Conservation (phyloP, 2,797 vertebrate genomes). For the Champsocephalus gunnari region DNA sequence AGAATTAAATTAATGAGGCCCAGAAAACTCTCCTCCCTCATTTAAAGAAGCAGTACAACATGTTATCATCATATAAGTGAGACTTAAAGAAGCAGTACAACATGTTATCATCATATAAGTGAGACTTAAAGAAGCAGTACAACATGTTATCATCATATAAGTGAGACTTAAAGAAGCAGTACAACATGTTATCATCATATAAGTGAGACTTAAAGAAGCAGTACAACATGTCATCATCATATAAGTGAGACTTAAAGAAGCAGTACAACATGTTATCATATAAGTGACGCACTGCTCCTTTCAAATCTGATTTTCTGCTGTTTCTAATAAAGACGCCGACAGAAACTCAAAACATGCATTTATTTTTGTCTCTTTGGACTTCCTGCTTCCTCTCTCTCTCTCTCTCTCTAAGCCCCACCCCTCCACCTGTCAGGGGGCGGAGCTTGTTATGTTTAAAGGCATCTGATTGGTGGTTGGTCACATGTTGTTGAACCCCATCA, state of each 20-base stretch:
- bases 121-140: slow-evolving; percentile 17
- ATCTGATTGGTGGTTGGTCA: slow-evolving; percentile 80
- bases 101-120: too few relatives aligned
- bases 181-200: too few relatives aligned
- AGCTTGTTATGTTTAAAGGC: slow-evolving; percentile 77
- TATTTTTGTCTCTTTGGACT: slow-evolving; percentile 14
- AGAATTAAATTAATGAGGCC: slow-evolving; percentile 50
- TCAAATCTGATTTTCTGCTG: slow-evolving; percentile 6
- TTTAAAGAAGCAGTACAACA: slow-evolving; percentile 16
- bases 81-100: slow-evolving; percentile 11
- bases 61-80: too few relatives aligned
- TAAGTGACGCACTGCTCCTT: slow-evolving; percentile 16
- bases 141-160: too few relatives aligned
- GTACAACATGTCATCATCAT: too few relatives aligned
- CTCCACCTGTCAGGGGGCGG: slow-evolving; percentile 34
- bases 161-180: slow-evolving; percentile 11
- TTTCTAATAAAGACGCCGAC: slow-evolving; percentile 36
- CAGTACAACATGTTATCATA: too few relatives aligned
- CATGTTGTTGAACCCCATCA: slow-evolving; percentile 99
- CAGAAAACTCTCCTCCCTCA: not conserved
- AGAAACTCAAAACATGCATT: slow-evolving; percentile 16
- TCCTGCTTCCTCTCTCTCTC: not conserved
- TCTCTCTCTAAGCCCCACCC: slow-evolving; percentile 18
- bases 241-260: too few relatives aligned
- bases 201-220: too few relatives aligned